Percentiles rank a stretch among this genome's conserved stretches.
phyloP scores from a whole-genome alignment of 2,113 vertebrate species.

The Pseudorectes ferrugineus region DNA sequence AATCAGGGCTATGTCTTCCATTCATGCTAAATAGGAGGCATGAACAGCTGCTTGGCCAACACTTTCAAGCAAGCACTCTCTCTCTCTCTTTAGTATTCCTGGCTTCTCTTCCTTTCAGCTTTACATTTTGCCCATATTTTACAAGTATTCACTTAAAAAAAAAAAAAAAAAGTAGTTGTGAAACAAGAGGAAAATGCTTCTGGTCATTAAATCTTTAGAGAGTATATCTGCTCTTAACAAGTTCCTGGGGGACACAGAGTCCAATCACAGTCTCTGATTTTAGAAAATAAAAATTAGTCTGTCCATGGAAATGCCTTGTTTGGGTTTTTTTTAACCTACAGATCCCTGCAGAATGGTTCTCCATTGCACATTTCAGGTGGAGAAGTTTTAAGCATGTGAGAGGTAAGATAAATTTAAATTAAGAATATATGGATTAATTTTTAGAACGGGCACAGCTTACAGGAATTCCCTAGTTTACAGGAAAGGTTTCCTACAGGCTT shows the following conservation, averaged over 20 bases:
- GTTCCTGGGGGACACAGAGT: background rate
- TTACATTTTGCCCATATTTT: conserved; percentile 41
- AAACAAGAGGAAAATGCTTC: background rate
- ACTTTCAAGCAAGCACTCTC: conserved; percentile 14
- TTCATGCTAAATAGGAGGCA: conserved; percentile 70
- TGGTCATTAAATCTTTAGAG: background rate
- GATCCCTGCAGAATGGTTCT: background rate
- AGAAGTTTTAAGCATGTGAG: background rate
- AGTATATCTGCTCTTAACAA: background rate
- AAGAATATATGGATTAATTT: background rate
- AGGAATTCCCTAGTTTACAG: background rate
- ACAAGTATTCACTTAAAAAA: background rate
- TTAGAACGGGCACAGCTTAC: background rate
- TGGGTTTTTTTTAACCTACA: background rate
- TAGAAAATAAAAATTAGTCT: background rate
- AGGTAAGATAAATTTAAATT: background rate
- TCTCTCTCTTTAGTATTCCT: conserved; percentile 47
- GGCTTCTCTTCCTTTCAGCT: conserved; percentile 48
- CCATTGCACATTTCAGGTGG: background rate
- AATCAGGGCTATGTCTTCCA: conserved; percentile 69
- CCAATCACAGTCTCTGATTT: background rate
- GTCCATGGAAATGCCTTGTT: background rate
- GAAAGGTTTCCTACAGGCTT: background rate
- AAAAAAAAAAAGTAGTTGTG: background rate
- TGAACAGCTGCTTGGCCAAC: conserved; percentile 64